Base-by-base conservation (phyloP, 2,888 invertebrate genomes). In the Oasisia sp. region DNA sequence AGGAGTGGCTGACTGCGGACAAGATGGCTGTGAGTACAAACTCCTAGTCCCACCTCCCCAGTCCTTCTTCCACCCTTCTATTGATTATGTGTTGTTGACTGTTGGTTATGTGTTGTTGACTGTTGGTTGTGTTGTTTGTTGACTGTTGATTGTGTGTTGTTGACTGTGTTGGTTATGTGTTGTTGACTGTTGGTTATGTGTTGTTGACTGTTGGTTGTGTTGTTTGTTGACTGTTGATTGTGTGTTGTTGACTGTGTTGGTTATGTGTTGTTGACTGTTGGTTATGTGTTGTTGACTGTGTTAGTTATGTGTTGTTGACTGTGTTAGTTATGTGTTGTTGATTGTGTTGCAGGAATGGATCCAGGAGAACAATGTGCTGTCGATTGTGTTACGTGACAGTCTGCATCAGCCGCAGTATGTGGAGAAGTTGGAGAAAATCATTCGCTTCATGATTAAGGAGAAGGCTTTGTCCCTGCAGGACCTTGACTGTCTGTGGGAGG, bases 391-490 rank as follows among this genome's bases (percentile, higher is more conserved):
- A 94, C 97, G 98, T 90, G 99, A 99, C 96, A 99, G 99, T 9
- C 97, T 99, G 92, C 99, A 99, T 97, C 99, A 99, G 96, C 99
- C 99, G 0, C 97, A 97, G 94, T 99, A 99, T 96, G 99, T 99
- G 92, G 99, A 99, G 95, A 98, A 99, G 96, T 97, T 99, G 95
- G 99, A 99, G 96, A 99, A 99, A 97, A 99, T 99, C 96, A 97
- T 99, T 94, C 97, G 99, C 93, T 99, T 99, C 97, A 98, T 99
- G 96, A 99, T 99, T 95, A 99, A 99, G 94, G 97, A 97, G 94
- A 96, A 96, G 92, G 98, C 98, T 0, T 97, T 99, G 93, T 98
- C 98, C 5, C 97, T 98, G 92, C 98, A 98, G 94, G 99, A 99
- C 96, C 97, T 99, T 94, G 99, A 99, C 96, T 98, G 98, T 27